Evolutionary conservation across 2,113 vertebrate species (phyloP), one percentile per base, ranked within the genome.

Genomic region (Nannobrachium achirus): DNA sequence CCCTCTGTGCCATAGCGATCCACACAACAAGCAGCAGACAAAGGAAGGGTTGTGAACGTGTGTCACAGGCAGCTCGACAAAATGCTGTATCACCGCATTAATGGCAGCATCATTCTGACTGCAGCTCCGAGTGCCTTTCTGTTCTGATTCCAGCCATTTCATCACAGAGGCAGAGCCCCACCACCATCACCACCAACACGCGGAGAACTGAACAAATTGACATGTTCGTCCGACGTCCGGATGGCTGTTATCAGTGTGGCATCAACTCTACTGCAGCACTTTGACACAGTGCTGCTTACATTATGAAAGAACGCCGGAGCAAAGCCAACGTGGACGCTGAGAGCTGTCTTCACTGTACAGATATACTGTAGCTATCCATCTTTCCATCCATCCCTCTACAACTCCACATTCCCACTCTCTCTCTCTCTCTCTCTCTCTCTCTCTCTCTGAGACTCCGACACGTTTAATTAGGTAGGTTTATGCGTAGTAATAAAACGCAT

Each of bases 81-180:
- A 91, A 44, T 89, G 91, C 89, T 91, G 90, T 49, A 87, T 93
- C 91, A 91, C 88, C 67, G 69, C 76, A 60, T 80, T 46, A 63
- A 80, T 68, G 80, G 59, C 78, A 79, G 50, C 53, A 63, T 63
- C 72, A 63, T 66, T 73, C 71, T 33, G 25, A 33, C 25, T 33
- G 25, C 25, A 42, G 1, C 51, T 72, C 44, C 50, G 40, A 55
- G 7, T 33, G 6, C 48, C 56, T 10, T n/a, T 8, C 10, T 50
- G 57, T 33, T 3, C 19, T 10, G 63, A 46, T 49, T 20, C 18
- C 51, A 53, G 19, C 2, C 18, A 11, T 53, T 53, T 53, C 10
- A 53, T 13, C 18, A 19, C 41, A 13, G 14, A 59, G 38, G 14
- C 59, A 33, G 14, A 25, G 25, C 6, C 25, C 25, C 25, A 33